Base-by-base conservation (phyloP, 2,888 invertebrate species). In the Drosophila longiperda region DNA sequence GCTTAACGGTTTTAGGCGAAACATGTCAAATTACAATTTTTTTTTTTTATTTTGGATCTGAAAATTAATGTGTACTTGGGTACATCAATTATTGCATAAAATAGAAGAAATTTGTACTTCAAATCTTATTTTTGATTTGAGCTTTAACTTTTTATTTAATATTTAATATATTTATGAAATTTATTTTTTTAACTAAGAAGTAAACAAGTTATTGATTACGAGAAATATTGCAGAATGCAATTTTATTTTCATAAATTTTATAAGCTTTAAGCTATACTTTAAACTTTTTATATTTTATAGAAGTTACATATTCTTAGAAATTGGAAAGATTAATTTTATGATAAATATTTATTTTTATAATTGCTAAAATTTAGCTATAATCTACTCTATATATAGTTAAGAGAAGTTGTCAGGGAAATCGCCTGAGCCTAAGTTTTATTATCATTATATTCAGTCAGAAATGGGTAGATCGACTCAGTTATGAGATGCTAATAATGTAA, bases 371-470 rank as follows among this genome's bases (percentile, higher is more conserved):
- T n/a, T 5, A 11, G n/a, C 11, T 20, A 20, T 1, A 12, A 11
- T 1, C 6, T 20, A 1, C 6, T 12, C 20, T 1, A 3, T 12
- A 20, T 20, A 20, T 12, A 42, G 12, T 20, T 12, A 12, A 3
- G 6, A 7, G 0, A 20, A 12, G 6, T 12, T 0, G 7, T 3
- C 7, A 3, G 20, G 45, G 1, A 20, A 3, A 3, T 1, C 1
- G 12, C 1, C 7, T 7, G 12, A 12, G 7, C 20, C 3, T 3
- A 45, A 20, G 42, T 20, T 12, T 20, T 42, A 45, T 3, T 45
- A 3, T 45, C 12, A 20, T 20, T 1, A 20, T 12, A 6, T 20
- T 15, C 7, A 23, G 12, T 8, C 4, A 45, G 4, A 8, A 1
- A 8, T 20, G 2, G 1, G 2, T 8, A 8, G 1, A 8, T 23